Base-by-base conservation (phyloP, 2,797 vertebrate species). In the Parauchenoglanis punctatus region DNA sequence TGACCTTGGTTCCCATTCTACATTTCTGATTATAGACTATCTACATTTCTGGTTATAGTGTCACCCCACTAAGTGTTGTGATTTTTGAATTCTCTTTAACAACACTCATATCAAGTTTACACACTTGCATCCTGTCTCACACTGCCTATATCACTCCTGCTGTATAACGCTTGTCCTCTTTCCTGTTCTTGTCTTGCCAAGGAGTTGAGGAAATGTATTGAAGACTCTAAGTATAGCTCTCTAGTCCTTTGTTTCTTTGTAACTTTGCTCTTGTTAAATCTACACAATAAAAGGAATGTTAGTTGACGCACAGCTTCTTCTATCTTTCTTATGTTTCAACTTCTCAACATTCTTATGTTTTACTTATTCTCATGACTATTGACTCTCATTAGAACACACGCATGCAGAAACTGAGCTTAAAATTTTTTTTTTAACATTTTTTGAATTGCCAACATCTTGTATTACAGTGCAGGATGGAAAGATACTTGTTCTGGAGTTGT, bases 81-180 rank as follows among this genome's bases (percentile, higher is more conserved):
- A 44, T 83, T 52, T 67, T 17, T 61, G 35, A 12, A n/a, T 25
- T 20, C 25, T 0, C 12, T 25, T 17, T 25, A 52, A 23, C 61
- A 68, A 54, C 52, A 46, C 44, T 83, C 18, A 12, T 83, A 68
- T 68, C 81, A 15, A 54, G 81, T 68, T 83, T 83, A 83, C 63
- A 83, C 81, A 83, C 81, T 54, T 68, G 63, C 81, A 83, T 83
- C 81, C 81, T 83, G 81, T 5, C 81, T 65, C 11, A 23, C 2
- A 3, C 28, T 4, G n/a, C 46, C 46, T 35, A 17, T n/a, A 63
- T 3, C 59, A 83, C 11, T 18, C 25, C 81, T 67, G 25, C 44
- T 49, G 28, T 67, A 2, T 13, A 81, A n/a, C 7, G 17, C 28
- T 35, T 46, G 11, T 20, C 46, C 63, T 54, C 10, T 83, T 82